Percentiles rank a stretch among this genome's conserved stretches.
These are phyloP conservation scores for Apodemus sylvaticus DNA, from an alignment of 2,113 vertebrate genomes.

Conservation along the genomic window DNA sequence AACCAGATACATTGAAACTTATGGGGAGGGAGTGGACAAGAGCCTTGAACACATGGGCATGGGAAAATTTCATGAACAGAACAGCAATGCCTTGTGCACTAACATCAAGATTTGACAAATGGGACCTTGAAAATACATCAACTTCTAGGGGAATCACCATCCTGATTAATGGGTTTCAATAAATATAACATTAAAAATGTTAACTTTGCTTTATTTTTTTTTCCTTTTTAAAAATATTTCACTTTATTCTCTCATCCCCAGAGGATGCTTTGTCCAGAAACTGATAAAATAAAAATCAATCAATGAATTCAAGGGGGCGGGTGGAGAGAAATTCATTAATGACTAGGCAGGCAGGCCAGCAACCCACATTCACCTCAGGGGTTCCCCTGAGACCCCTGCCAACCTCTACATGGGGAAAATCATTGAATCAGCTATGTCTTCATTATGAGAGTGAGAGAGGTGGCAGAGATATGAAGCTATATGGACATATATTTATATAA, in stretches of 20 bases:
- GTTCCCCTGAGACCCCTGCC: slow-evolving; percentile 46
- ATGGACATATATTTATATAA: slow-evolving; percentile 87
- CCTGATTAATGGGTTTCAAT: no score
- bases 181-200: no score
- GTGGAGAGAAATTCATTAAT: slow-evolving; percentile 50
- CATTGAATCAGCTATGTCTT: slow-evolving; percentile 67
- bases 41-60: no score
- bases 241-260: slow-evolving; percentile 84
- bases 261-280: slow-evolving; percentile 80
- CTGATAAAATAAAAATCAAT: slow-evolving; percentile 69
- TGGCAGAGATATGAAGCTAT: slow-evolving; percentile 80
- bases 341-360: slow-evolving; percentile 74
- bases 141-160: no score
- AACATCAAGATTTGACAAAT: no score
- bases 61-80: no score
- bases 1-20: no score
- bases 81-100: no score
- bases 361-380: slow-evolving; percentile 62
- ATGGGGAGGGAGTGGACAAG: no score
- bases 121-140: no score
- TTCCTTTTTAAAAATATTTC: slow-evolving; percentile 85
- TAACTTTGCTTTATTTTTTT: no score
- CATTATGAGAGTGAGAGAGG: slow-evolving; percentile 74
- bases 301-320: slow-evolving; percentile 60
- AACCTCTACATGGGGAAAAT: not conserved